Evolutionary conservation across 2,113 vertebrate genomes (phyloP), one percentile per base, ranked within the genome.

Genomic region (Raphicerus campestris): DNA sequence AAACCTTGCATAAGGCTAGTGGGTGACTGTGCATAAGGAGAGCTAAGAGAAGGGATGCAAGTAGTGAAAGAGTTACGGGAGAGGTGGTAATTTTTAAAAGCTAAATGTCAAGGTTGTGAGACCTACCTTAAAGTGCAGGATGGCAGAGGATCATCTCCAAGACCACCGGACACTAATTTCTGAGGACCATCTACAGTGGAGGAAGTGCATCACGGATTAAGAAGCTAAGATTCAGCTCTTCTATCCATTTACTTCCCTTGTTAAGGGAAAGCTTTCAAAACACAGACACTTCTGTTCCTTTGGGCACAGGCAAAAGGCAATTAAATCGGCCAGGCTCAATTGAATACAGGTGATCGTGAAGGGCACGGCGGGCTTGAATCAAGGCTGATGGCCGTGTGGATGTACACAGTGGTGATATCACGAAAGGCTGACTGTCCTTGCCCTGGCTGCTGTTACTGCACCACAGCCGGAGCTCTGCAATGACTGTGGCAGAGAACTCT

Each of bases 401-500:
- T 98, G 98, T 51, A 20, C 96, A 90, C 94, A 2, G 90, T 7
- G n/a, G 32, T 10, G 47, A 6, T 0, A 5, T 45, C 47, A 42
- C 26, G 19, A 45, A 32, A 45, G 26, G 9, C 17, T 49, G 30
- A 10, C 39, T 98, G 95, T 98, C 94, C 17, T 89, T 73, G 28
- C n/a, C n/a, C n/a, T 49, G 47, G 47, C 1, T 0, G 0, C 47
- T 6, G 82, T 94, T 39, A 28, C 58, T 1, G 10, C 45, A 24
- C 82, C 97, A 0, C 39, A 97, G 94, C 88, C 97, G 26, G 73
- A 47, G 39, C 97, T 11, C 7, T 98, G 98, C 88, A 98, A 97
- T 45, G 99, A 97, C 93, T 98, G 99, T 13, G 98, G 86, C 81
- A 94, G 58, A 32, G 98, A 98, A 96, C 30, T 94, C 55, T 99